Base-by-base conservation (phyloP, 2,888 invertebrate species). In the Brenthis hecate region DNA sequence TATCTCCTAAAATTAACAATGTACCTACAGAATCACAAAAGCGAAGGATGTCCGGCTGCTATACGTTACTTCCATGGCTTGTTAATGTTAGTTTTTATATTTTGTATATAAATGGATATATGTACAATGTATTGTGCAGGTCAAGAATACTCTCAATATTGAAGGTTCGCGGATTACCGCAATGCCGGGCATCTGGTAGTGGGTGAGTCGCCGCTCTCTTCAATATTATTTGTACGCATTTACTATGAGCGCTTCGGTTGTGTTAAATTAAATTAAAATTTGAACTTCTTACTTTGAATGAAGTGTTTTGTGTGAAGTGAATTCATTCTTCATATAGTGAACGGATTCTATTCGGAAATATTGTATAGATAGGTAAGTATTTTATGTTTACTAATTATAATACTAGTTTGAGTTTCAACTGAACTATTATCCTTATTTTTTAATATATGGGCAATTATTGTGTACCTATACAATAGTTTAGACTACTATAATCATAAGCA, bases 201-300 rank as follows among this genome's bases (percentile, higher is more conserved):
- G 66, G 66, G 53, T 61, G 67, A 58, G 68, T 57, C 62, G 48
- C 64, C 69, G 51, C 55, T 72, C 72, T 65, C 72, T 72, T 70
- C 51, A 51, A 13, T 65, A 56, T 61, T 58, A 56, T 62, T 57
- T 64, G 61, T 66, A 63, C 51, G 36, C 72, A 70, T 65, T 70
- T 68, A 57, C 62, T 56, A 47, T 62, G 54, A 62, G 62, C 57
- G 62, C 62, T 50, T 62, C 67, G 70, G 55, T 67, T 65, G 57
- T 63, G 67, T 62, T 72, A 60, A 67, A 62, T 56, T 65, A 11
- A 55, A 61, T 55, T 16, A 61, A 54, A 32, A 55, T 23, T 47
- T 36, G 6, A 13, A 43, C 19, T 60, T 19, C 28, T 56, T 51
- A n/a, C 47, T 23, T 13, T 11, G n/a, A 57, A 43, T 65, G 8